Base-by-base conservation (phyloP, 2,797 vertebrate genomes). In the Halcyon chelicuti region DNA sequence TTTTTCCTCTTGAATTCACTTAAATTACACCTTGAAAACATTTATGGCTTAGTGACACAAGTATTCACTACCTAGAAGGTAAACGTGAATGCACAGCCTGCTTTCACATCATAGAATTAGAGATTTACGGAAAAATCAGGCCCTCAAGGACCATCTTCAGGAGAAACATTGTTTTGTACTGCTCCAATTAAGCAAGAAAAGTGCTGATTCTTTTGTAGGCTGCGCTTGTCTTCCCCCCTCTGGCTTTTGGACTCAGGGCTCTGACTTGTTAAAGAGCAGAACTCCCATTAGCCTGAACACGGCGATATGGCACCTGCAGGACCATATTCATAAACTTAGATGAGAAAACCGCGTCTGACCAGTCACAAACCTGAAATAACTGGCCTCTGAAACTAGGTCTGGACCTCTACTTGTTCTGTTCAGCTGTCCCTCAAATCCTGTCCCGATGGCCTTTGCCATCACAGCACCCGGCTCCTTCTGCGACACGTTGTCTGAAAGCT, bases 1-100 rank as follows among this genome's bases (percentile, higher is more conserved):
- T 90, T 94, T 81, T 88, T 75, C 70, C 54, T 88, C 76, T 62
- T 7, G 35, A 78, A 31, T 37, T 86, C 39, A 12, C 52, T 83
- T 74, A 54, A 95, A 81, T 94, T 61, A 51, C 20, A 68, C 31
- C n/a, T 55, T 33, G 54, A 62, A 72, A 82, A 37, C 14, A 7
- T 26, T 66, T 55, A 42, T 9, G 51, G 49, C 26, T 86, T 54
- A 49, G 1, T 2, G 44, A 51, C n/a, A 35, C 16, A 26, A 40
- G 10, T 7, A 14, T 33, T 85, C 9, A 0, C 54, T 52, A 7
- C 9, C 1, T 1, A 0, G 47, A 44, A 72, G 55, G 44, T 35
- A 40, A 49, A n/a, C 46, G 6, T 21, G 15, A 26, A 58, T 0
- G 4, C 23, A 18, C 19, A 26, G 9, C 29, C 31, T 52, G 26